Percentiles rank a stretch among this genome's conserved stretches.
Conservation (phyloP, 2,888 invertebrate species). For the Mythimna vitellina region DNA sequence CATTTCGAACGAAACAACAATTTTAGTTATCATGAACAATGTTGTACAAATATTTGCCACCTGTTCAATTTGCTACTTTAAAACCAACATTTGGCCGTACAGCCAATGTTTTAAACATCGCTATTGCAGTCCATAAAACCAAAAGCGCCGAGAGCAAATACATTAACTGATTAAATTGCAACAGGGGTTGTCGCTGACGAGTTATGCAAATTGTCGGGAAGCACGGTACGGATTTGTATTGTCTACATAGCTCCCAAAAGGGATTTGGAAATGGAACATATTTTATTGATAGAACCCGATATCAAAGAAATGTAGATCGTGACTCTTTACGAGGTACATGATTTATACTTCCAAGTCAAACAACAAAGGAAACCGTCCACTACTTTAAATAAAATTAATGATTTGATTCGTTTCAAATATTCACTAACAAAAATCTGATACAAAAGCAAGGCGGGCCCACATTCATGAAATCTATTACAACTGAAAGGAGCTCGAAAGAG, state of each 20-base stretch:
- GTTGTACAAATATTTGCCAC: constrained; percentile 41
- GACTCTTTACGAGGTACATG: constrained; percentile 3
- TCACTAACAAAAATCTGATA: constrained; percentile 64
- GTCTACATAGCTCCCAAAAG: constrained; percentile 62
- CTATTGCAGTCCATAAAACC: constrained; percentile 79
- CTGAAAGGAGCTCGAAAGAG: constrained; percentile 76
- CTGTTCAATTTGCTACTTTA: constrained; percentile 48
- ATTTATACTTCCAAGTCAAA: constrained; percentile 16
- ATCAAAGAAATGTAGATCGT: constrained; percentile 21
- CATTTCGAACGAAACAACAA: neutral
- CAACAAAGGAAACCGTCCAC: constrained; percentile 30
- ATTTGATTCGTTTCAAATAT: constrained; percentile 57
- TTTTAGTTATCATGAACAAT: constrained; percentile 30
- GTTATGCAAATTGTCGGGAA: constrained; percentile 72
- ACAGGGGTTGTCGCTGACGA: constrained; percentile 72
- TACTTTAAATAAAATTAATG: constrained; percentile 60
- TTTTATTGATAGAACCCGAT: constrained; percentile 64
- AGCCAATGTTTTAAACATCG: constrained; percentile 68
- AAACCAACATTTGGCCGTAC: constrained; percentile 58
- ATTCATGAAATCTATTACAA: constrained; percentile 81
- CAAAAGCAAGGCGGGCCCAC: constrained; percentile 64
- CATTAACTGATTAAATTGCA: constrained; percentile 87
- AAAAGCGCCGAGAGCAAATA: constrained; percentile 76
- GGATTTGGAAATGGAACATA: constrained; percentile 64
- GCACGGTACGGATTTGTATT: constrained; percentile 66